Base-by-base conservation (phyloP, 2,888 invertebrate species). In the Panorpa germanica region DNA sequence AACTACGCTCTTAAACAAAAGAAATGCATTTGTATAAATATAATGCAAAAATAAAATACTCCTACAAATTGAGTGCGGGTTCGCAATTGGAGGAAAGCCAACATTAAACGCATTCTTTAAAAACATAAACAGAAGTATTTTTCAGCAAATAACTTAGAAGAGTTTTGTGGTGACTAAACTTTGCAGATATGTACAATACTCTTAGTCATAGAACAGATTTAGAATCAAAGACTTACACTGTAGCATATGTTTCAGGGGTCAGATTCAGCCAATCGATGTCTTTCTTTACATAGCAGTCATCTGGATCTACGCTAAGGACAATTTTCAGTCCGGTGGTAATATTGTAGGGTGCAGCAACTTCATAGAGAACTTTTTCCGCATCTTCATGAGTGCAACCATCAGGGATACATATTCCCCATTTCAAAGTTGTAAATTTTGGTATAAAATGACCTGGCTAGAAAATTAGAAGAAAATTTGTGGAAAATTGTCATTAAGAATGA, bases 341-440 rank as follows among this genome's bases (percentile, higher is more conserved):
- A 38, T 61, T 63, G 43, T 71, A 71, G 25, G 61, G 60, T 28
- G 61, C 57, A 37, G 73, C 44, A 29, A 67, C 64, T 34, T 62
- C 61, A 38, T 62, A 61, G 37, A 74, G 45, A 35, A 70, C 50
- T 38, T 52, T 50, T 40, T 63, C 61, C 11, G 68, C 70, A 41
- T 69, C 65, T 25, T 61, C 57, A 13, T 63, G 57, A 12, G 61
- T 55, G 45, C 75, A 75, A 7, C 63, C 61, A 4, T 67, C 59
- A 2, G 75, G 75, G 27, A 75, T 54, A 44, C 75, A 76, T 12
- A 74, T 49, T 2, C 70, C 75, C 75, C 74, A 75, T 43, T 70
- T 71, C 38, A 68, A 54, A 37, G 71, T 67, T 14, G 71, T 68
- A 51, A 73, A 74, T 43, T 67, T 66, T 31, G 75, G 74, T 47